Evolutionary conservation across 2,797 vertebrate species (phyloP).

Genomic region (Enteromius viviparus): DNA sequence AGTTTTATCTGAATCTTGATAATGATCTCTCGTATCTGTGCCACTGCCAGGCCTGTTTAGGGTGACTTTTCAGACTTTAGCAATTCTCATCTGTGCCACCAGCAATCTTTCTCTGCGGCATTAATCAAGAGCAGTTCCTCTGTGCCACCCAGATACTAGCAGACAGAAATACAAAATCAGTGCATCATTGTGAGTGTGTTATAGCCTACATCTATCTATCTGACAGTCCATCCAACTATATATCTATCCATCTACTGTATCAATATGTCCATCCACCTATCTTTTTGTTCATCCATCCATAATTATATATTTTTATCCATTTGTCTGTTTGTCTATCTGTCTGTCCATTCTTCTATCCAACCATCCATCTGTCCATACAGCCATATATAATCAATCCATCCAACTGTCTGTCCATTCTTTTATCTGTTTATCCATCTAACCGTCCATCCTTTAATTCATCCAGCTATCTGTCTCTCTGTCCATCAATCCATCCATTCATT

Average conservation of each 20-base stretch:
- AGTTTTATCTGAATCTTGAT: conserved; percentile 40
- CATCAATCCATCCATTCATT: background rate
- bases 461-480: background rate
- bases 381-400: too few species aligned
- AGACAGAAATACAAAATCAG: background rate
- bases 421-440: too few species aligned
- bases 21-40: conserved; percentile 41
- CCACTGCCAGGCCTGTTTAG: conserved; percentile 35
- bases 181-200: background rate
- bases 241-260: background rate
- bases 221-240: background rate
- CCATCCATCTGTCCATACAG: background rate
- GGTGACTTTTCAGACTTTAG: conserved; percentile 34
- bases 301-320: too few species aligned
- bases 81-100: conserved; percentile 26
- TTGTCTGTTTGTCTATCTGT: background rate
- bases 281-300: too few species aligned
- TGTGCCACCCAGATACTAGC: background rate
- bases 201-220: background rate
- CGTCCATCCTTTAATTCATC: too few species aligned
- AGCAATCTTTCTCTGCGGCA: background rate
- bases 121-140: background rate
- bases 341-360: background rate
- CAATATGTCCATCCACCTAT: background rate
- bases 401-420: too few species aligned